A percentile compares a stretch with the other conserved stretches of the same genome.
These are phyloP conservation scores for Sminthurides bifidus DNA, from an alignment of 1,140 invertebrate species.

Conservation along the genomic window DNA sequence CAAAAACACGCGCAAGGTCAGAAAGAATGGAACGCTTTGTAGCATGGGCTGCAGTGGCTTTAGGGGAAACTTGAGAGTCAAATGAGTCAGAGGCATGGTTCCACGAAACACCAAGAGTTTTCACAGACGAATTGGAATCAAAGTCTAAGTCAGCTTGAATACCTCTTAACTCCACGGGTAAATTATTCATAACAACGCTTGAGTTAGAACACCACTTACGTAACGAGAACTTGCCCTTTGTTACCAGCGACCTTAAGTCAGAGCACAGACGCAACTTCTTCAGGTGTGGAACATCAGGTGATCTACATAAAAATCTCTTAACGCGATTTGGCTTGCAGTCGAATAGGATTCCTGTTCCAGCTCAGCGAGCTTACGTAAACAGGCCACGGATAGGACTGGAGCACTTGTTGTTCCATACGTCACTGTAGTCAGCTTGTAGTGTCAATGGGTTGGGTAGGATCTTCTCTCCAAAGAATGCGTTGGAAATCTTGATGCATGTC, in stretches of 20 bases:
- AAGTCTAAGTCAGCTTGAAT: background rate
- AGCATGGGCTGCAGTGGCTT: background rate
- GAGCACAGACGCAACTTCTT: conserved; percentile 32
- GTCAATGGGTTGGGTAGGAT: no score
- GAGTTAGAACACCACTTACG: background rate
- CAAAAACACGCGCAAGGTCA: conserved; percentile 19
- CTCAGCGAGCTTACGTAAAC: conserved; percentile 10
- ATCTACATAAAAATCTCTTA: conserved; percentile 35
- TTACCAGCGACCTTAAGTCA: background rate
- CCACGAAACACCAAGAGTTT: conserved; percentile 34
- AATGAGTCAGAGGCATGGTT: conserved; percentile 28
- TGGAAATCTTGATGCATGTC: conserved; percentile 13
- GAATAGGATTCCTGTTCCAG: conserved; percentile 8
- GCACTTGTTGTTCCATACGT: conserved; percentile 8
- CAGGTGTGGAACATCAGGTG: conserved; percentile 34
- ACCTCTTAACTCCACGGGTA: background rate
- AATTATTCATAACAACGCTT: background rate
- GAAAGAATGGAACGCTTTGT: conserved; percentile 21
- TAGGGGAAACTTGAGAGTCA: background rate
- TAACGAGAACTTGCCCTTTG: background rate
- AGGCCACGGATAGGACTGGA: background rate
- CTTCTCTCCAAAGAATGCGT: no score
- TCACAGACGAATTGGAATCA: conserved; percentile 15
- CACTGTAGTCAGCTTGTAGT: conserved; percentile 1
- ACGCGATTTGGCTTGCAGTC: conserved; percentile 1